Evolutionary conservation across 2,888 invertebrate genomes (phyloP), one percentile per base, ranked within the genome.

Genomic region (Dyspetes luteomarginatus): DNA sequence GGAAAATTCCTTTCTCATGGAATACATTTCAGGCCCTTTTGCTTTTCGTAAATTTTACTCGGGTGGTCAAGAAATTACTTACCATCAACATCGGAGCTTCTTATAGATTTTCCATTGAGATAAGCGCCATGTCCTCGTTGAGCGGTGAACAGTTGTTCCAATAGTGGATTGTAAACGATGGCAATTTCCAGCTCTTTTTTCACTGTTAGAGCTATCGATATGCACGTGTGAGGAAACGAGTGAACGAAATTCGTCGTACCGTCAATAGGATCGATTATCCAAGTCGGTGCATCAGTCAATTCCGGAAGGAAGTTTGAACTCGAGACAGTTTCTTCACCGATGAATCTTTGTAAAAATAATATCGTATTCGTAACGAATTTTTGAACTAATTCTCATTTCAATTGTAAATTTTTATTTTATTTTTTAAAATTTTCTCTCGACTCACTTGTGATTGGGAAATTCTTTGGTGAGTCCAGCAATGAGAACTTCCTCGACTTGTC

Each of bases 241-340:
- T 95, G 94, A 3, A 97, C 95, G 91, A 97, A 98, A 92, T 98
- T 98, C 60, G 95, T 95, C 0, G 97, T 97, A 26, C 97, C 97
- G 92, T 97, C 97, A 69, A 97, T 96, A 7, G 97, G 97, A 92
- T 97, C 96, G 73, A 97, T 96, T 82, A 97, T 96, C 96, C 96
- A 97, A 0, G 97, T 97, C 17, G 97, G 97, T 9, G 93, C 94
- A 88, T 96, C 94, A 0, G 96, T 96, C 82, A 96, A 92, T 50
- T 94, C 92, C 74, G 94, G 94, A 62, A 94, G 93, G 58, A 92
- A 90, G 15, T 92, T 91, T 50, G 92, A 91, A 65, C 84, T 79
- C 1, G 88, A 89, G 2, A 93, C 92, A 41, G 94, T 94, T 91
- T 97, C 97, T 90, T 98, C 97, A 1, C 96, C 97, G 85, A 97